Base-by-base conservation (phyloP, 2,797 vertebrate species). In the Hydrolagus colliei region DNA sequence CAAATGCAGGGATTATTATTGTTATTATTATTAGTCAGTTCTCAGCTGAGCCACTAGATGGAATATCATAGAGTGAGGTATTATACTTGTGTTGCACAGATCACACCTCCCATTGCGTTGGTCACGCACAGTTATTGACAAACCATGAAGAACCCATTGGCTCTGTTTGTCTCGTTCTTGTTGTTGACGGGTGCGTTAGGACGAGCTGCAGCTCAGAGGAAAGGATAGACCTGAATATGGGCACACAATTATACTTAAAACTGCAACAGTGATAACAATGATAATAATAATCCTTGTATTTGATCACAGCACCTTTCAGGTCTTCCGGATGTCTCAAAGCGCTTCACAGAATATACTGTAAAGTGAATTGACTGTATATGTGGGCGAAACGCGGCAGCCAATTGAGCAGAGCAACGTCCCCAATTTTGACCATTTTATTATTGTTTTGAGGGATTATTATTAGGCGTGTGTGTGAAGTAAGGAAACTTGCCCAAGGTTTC, bases 401-500 rank as follows among this genome's bases (percentile, higher is more conserved):
- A 27, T 27, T 27, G 27, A 27, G 27, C 27, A 27, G 0, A 27
- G 27, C 27, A 27, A 27, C 27, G 27, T 27, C 27, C 27, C 27
- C 27, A 27, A 27, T 27, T 27, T 27, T 27, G 27, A 27, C 27
- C 27, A 27, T 27, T 27, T 27, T 27, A 27, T 27, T 27, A 27
- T 27, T 27, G 27, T 27, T 27, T 27, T 27, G 27, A 27, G 27
- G 27, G 27, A 27, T 27, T 27, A 27, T 27, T 27, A 27, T 27
- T 27, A 27, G 27, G 27, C 27, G 27, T 27, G 27, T 27, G 27
- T 27, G 27, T 27, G 27, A 27, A 27, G 27, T 27, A 62, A 82
- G 18, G 78, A 82, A 82, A 61, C 68, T 82, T 67, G 78, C 78
- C 65, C 65, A 18, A 32, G 68, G 68, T 35, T 27, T 27, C 27